phyloP scores from a whole-genome alignment of 2,888 invertebrate genomes.

The Aleiodes testaceus region DNA sequence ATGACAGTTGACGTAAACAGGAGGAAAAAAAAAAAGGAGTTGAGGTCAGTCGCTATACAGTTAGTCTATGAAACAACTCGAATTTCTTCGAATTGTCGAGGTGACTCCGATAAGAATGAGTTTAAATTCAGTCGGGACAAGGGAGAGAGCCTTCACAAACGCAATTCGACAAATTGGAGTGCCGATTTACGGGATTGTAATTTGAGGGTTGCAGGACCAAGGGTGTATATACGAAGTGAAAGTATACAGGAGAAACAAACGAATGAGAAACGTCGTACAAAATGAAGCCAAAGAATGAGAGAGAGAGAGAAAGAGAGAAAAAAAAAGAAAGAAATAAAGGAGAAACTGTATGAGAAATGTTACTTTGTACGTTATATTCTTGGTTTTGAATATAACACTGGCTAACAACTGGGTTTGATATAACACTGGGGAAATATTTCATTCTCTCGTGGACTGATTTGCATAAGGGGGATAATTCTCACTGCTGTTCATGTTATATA shows the following conservation, averaged over 20 bases:
- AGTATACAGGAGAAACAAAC: background rate
- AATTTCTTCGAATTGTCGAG: background rate
- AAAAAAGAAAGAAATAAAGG: constrained; percentile 32
- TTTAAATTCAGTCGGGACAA: background rate
- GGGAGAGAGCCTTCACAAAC: background rate
- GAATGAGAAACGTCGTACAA: constrained; percentile 1
- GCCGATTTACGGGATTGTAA: constrained; percentile 63
- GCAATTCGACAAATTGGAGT: constrained; percentile 60
- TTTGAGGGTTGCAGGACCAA: constrained; percentile 54
- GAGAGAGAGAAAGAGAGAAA: constrained; percentile 31
- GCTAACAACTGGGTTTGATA: constrained; percentile 31
- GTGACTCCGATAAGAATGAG: constrained; percentile 10
- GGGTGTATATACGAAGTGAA: constrained; percentile 15
- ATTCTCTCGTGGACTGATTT: constrained; percentile 58
- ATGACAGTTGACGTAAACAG: no score
- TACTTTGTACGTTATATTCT: constrained; percentile 29
- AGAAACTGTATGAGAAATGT: constrained; percentile 49
- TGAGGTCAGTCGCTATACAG: no score
- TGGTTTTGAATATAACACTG: constrained; percentile 28
- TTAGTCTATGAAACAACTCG: no score
- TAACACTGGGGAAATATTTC: constrained; percentile 51
- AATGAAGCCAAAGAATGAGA: constrained; percentile 12
- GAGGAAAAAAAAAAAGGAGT: no score
- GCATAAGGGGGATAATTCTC: constrained; percentile 63
- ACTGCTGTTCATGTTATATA: constrained; percentile 30